A percentile compares a stretch with the other conserved stretches of the same genome.
phyloP scores from a whole-genome alignment of 2,113 vertebrate species.

The Puffinus mauretanicus region DNA sequence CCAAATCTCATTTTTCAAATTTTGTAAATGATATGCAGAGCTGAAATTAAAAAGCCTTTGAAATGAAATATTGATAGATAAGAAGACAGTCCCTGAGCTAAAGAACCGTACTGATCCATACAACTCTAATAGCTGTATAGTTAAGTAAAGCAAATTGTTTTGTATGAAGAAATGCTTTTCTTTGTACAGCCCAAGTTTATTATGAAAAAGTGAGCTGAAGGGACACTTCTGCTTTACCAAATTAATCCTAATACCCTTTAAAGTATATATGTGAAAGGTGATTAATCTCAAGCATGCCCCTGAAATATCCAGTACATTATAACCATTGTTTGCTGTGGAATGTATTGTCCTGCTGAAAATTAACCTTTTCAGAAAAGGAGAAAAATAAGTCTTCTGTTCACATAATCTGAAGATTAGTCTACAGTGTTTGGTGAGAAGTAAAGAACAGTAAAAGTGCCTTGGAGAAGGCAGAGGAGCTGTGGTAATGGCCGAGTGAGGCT shows the following conservation, averaged over 20 bases:
- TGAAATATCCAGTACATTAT: neutral
- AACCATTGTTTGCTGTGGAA: neutral
- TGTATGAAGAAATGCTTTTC: neutral
- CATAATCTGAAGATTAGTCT: neutral
- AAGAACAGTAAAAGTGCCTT: neutral
- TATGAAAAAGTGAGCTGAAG: neutral
- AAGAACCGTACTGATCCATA: neutral
- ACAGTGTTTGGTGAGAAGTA: neutral
- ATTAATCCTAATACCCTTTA: neutral
- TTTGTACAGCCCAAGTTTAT: neutral
- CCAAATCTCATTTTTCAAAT: conserved; percentile 66
- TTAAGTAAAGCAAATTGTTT: neutral
- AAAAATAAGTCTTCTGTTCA: neutral
- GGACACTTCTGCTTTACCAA: neutral
- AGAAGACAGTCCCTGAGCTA: conserved; percentile 25
- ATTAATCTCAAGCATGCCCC: neutral
- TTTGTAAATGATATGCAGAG: conserved; percentile 57
- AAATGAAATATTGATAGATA: conserved; percentile 70
- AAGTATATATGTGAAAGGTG: neutral
- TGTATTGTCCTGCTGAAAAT: neutral
- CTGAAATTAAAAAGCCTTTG: conserved; percentile 70
- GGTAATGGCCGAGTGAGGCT: neutral
- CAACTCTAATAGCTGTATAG: neutral
- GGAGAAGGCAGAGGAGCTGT: neutral
- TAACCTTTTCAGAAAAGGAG: neutral